Percentiles rank a stretch among this genome's conserved stretches.
These are phyloP conservation scores for Limnephilus lunatus DNA, from an alignment of 2,888 invertebrate species.

Conservation along the genomic window DNA sequence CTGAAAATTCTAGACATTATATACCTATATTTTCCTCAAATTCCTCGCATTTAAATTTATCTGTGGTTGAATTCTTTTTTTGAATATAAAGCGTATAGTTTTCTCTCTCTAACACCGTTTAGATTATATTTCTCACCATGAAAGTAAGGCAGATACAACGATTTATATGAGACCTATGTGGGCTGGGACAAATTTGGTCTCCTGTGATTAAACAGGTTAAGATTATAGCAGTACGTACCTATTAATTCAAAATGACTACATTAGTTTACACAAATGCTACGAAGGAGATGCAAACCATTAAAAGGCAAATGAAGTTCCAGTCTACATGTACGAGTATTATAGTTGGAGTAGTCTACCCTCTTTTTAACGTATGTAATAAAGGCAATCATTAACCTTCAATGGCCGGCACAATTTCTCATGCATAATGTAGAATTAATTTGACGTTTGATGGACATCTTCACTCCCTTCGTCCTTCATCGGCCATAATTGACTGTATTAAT, in stretches of 20 bases:
- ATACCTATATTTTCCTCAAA: too few relatives aligned
- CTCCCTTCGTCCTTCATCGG: neutral
- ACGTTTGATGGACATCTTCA: conserved; percentile 2
- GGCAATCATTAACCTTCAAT: neutral
- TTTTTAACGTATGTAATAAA: neutral
- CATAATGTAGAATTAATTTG: neutral
- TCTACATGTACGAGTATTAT: neutral
- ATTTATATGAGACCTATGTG: too few relatives aligned
- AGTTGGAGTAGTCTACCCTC: neutral
- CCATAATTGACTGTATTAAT: neutral
- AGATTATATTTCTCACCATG: too few relatives aligned
- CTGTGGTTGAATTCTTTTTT: too few relatives aligned
- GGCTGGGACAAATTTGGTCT: too few relatives aligned
- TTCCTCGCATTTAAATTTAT: too few relatives aligned
- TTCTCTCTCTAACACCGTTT: too few relatives aligned
- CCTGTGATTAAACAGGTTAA: neutral
- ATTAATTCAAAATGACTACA: neutral
- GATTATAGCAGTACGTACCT: neutral
- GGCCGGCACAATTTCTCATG: neutral
- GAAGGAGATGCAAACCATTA: neutral
- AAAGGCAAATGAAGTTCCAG: neutral
- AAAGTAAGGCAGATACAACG: too few relatives aligned
- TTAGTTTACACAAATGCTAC: neutral
- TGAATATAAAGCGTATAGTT: too few relatives aligned
- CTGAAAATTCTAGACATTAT: too few relatives aligned